Base-by-base conservation (phyloP, 2,888 invertebrate genomes). In the Polyploca ridens region DNA sequence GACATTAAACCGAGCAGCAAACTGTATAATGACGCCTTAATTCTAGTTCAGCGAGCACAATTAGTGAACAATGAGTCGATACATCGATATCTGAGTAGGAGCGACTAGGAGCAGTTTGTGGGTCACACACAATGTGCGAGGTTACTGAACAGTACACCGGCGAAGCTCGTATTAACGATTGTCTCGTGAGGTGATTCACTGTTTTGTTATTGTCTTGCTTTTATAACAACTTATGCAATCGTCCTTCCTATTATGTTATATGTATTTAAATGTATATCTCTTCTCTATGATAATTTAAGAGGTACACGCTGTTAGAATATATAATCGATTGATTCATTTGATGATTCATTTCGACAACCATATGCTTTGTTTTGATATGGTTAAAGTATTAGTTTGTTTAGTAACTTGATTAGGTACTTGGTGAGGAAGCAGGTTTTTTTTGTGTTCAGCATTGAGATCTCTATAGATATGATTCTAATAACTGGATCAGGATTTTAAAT, bases 51-150 rank as follows among this genome's bases (percentile, higher is more conserved):
- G 54, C 54, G 54, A 19, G 59, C 38, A 27, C 46, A 54, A 58
- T 54, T 62, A 64, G 57, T 59, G 64, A 63, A 69, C 69, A 66
- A 68, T 69, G 68, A 60, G 54, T 16, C 66, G 63, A 69, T 66
- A 64, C 68, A 69, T 71, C 69, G 65, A 62, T 61, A 60, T 63
- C 62, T 54, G 62, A 46, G 60, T 16, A 14, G 41, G 16, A 60
- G 49, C 7, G 16, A 41, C 38, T 41, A 61, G 33, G 41, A 41
- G 6, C 61, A 10, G 61, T 41, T 61, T 16, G 41, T 10, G 60
- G 19, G 60, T 38, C 16, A 33, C 41, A 41, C 11, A 60, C 60
- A 41, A 60, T 41, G 38, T 41, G 19, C 54, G 54, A 54, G 54
- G 49, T 54, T 54, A 54, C 54, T 54, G 54, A 54, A 54, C 35